These are phyloP conservation scores for Torymus aiolomorphi DNA, from an alignment of 2,888 invertebrate genomes.

Conservation along the genomic window DNA sequence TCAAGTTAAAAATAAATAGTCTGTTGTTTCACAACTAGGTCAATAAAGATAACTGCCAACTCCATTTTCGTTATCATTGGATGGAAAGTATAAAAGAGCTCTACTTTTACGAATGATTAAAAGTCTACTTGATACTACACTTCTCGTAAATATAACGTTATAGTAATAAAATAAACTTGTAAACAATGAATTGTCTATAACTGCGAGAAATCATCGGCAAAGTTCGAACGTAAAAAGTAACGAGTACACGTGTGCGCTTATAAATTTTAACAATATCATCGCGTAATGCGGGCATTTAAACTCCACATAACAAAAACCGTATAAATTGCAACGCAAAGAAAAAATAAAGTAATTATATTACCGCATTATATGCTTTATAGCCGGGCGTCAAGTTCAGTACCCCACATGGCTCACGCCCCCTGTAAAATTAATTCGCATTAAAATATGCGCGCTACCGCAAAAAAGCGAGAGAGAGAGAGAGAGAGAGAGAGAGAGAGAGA, in stretches of 20 bases:
- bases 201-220: no score
- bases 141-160: not conserved
- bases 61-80: slow-evolving; percentile 7
- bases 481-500: not conserved
- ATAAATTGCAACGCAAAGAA: not conserved
- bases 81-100: not conserved
- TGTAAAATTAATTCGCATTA: slow-evolving; percentile 9
- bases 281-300: not conserved
- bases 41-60: slow-evolving; percentile 36
- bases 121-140: not conserved
- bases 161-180: not conserved
- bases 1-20: slow-evolving; percentile 26
- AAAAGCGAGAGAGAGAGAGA: not conserved
- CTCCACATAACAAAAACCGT: not conserved
- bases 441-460: not conserved
- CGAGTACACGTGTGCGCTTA: not conserved
- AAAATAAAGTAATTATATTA: slow-evolving; percentile 10
- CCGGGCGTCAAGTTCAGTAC: not conserved
- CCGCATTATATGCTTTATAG: not conserved
- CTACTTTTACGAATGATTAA: slow-evolving; percentile 21
- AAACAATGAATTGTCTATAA: no score
- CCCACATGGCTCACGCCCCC: no score
- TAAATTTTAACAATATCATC: not conserved
- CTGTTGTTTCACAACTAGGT: slow-evolving; percentile 30
- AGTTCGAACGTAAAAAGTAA: not conserved